phyloP scores from a whole-genome alignment of 2,113 vertebrate genomes.

The Hiodon tergisus region DNA sequence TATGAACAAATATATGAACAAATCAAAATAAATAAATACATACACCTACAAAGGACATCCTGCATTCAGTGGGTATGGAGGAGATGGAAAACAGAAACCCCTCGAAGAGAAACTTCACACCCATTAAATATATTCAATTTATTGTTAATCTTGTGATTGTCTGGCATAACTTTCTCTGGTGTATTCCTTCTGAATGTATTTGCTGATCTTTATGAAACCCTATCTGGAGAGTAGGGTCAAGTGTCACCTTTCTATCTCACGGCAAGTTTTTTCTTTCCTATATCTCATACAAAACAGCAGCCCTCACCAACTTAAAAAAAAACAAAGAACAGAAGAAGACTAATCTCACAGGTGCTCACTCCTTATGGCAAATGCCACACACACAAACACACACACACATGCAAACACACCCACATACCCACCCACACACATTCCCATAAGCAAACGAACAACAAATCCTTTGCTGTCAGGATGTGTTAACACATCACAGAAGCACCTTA shows the following conservation, averaged over 20 bases:
- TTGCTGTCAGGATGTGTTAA: slow-evolving; percentile 37
- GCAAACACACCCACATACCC: slow-evolving; percentile 1
- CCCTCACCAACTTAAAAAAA: slow-evolving; percentile 24
- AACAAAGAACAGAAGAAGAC: slow-evolving; percentile 26
- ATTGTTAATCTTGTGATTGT: slow-evolving; percentile 14
- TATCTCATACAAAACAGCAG: slow-evolving; percentile 18
- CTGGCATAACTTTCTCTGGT: slow-evolving; percentile 1
- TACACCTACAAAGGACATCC: not conserved
- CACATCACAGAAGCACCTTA: slow-evolving; percentile 43
- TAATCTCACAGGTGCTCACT: slow-evolving; percentile 31
- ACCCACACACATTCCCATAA: not conserved
- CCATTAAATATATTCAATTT: slow-evolving; percentile 16
- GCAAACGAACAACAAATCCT: slow-evolving; percentile 23
- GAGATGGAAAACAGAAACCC: not conserved
- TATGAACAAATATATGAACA: too few species aligned
- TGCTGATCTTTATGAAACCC: slow-evolving; percentile 20
- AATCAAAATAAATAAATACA: too few species aligned
- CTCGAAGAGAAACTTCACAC: not conserved
- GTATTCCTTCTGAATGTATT: slow-evolving; percentile 5
- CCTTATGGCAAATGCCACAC: slow-evolving; percentile 34
- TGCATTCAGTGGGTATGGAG: not conserved
- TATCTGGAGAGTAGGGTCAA: slow-evolving; percentile 33
- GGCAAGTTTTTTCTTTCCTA: slow-evolving; percentile 38
- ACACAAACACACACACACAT: slow-evolving; percentile 25
- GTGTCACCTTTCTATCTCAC: slow-evolving; percentile 30